Base-by-base conservation (phyloP, 2,113 vertebrate species). In the Hylia prasina region DNA sequence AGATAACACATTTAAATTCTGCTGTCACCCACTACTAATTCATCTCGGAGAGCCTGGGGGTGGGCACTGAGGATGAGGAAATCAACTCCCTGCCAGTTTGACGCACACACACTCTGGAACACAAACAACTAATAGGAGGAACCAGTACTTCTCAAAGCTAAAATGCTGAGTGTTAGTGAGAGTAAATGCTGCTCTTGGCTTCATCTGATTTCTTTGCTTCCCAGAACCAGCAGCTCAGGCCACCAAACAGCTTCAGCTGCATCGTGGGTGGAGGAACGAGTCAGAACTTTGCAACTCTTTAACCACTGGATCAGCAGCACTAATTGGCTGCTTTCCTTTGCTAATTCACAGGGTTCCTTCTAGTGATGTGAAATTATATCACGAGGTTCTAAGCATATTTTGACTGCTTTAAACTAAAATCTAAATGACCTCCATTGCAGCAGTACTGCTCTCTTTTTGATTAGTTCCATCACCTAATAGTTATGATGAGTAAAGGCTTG, bases 251-350 rank as follows among this genome's bases (percentile, higher is more conserved):
- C 86, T 94, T 81, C 57, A 96, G 83, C 82, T 77, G 24, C 66
- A 83, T 66, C 20, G 9, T 94, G 90, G 86, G 57, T n/a, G 87
- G 64, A 83, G 81, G 75, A 94, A 94, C 88, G 39, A 73, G 37
- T 77, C 86, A 94, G 88, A 96, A 87, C 63, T 75, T 31, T 66
- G 65, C 96, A 94, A 78, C 93, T 95, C 91, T 76, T 95, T n/a
- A 83, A 42, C 78, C 82, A 50, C 37, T 63, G 82, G 56, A 88
- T 76, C 83, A 72, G 24, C 89, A 91, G 81, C 2, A 16, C 45
- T 72, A 89, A 79, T 30, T 78, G 65, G 76, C 57, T 82, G 25
- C 68, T 95, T 83, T 75, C 69, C 71, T 90, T 65, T 70, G 48
- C 56, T 73, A 83, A 90, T 54, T 90, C 93, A 64, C 81, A 89